A percentile compares a stretch with the other conserved stretches of the same genome.
phyloP scores from a whole-genome alignment of 2,113 vertebrate genomes.

The Megaleporinus macrocephalus region DNA sequence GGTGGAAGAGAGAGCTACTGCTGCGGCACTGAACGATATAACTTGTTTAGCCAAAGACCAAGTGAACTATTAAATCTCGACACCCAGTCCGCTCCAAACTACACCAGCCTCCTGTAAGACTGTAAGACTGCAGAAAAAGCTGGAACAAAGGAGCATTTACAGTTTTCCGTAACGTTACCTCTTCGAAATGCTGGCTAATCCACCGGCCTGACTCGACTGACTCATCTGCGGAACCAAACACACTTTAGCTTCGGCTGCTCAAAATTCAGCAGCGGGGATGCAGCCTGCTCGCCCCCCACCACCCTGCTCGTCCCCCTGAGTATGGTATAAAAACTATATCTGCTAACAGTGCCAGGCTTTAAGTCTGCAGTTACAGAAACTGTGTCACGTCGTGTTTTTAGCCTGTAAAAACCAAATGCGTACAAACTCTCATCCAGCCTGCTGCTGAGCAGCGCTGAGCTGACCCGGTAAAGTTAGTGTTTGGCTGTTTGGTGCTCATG shows the following conservation, averaged over 20 bases:
- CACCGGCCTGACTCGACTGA: constrained; percentile 60
- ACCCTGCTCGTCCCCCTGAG: too few relatives aligned
- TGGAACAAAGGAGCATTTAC: constrained; percentile 24
- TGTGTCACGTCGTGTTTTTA: too few relatives aligned
- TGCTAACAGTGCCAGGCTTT: background rate
- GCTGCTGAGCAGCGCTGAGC: too few relatives aligned
- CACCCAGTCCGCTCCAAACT: background rate
- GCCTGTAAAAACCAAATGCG: background rate
- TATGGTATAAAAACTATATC: background rate
- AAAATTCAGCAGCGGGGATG: background rate
- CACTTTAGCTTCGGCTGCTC: background rate
- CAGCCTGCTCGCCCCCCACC: background rate
- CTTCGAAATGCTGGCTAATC: constrained; percentile 49
- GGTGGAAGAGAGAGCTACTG: background rate
- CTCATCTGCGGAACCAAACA: constrained; percentile 71
- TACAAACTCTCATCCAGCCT: background rate
- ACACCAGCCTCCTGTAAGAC: background rate
- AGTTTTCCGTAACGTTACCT: constrained; percentile 61
- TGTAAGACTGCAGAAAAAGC: background rate
- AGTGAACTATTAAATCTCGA: background rate
- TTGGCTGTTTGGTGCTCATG: background rate
- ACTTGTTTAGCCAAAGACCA: background rate
- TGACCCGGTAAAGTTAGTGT: background rate
- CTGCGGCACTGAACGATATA: too few relatives aligned
- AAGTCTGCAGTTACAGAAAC: background rate